Conservation (phyloP, 2,113 vertebrate species). For the Lepidothrix coronata region DNA sequence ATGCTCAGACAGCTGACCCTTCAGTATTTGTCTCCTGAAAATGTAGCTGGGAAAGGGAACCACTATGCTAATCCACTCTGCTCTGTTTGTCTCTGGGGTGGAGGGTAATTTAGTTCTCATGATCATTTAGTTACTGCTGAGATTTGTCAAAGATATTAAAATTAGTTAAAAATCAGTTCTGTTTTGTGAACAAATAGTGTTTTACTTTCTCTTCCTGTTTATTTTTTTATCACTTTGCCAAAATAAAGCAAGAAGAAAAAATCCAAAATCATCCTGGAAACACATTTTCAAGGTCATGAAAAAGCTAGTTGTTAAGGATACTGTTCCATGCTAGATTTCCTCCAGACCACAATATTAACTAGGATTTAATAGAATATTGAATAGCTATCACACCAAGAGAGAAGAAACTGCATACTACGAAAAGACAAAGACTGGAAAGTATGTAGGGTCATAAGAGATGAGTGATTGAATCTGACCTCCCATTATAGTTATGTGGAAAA, state of each 20-base stretch:
- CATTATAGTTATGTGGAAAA: not conserved
- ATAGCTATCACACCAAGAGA: not conserved
- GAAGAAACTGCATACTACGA: not conserved
- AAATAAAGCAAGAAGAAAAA: not conserved
- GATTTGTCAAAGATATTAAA: not conserved
- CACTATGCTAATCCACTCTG: not conserved
- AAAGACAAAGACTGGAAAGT: not conserved
- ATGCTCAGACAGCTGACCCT: not conserved
- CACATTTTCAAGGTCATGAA: not conserved
- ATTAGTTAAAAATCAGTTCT: not conserved
- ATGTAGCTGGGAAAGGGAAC: not conserved
- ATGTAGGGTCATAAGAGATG: not conserved
- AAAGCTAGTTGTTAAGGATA: not conserved
- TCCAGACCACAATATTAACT: not conserved
- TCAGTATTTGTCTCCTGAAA: not conserved
- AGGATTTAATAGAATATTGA: not conserved
- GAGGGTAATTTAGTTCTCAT: not conserved
- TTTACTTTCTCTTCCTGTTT: not conserved
- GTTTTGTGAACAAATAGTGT: not conserved
- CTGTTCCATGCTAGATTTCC: not conserved
- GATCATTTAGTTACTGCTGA: not conserved
- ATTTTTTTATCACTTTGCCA: not conserved
- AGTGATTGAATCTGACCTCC: not conserved
- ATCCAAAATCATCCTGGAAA: not conserved
- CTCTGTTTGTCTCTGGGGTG: not conserved